Evolutionary conservation across 2,888 invertebrate species (phyloP).

Genomic region (Amorpha juglandis): DNA sequence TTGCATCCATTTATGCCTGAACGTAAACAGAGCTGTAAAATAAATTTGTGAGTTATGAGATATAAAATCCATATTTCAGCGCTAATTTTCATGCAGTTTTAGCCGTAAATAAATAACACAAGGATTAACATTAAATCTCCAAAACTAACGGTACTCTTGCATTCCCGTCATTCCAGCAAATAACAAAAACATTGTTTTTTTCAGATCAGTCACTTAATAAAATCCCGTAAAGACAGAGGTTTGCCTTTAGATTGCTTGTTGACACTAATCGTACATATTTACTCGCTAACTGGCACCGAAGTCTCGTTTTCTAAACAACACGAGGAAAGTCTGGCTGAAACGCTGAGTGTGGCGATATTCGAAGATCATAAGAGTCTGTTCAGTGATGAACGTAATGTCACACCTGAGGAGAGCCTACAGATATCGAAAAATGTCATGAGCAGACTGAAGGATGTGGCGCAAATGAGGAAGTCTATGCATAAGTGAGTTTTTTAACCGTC

Average conservation of each 20-base stretch:
- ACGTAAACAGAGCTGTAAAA: too few species aligned
- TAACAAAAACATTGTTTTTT: slow-evolving; percentile 33
- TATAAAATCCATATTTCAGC: too few species aligned
- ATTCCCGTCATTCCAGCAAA: too few species aligned
- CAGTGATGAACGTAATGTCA: slow-evolving; percentile 43
- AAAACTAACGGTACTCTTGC: too few species aligned
- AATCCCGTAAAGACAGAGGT: slow-evolving; percentile 78
- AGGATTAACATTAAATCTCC: too few species aligned
- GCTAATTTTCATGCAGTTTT: too few species aligned
- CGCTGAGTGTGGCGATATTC: slow-evolving; percentile 82
- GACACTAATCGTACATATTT: slow-evolving; percentile 84
- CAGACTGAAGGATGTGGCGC: slow-evolving; percentile 65
- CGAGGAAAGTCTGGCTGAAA: slow-evolving; percentile 74
- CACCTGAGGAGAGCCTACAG: slow-evolving; percentile 61
- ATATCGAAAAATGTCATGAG: slow-evolving; percentile 59
- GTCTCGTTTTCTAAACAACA: slow-evolving; percentile 80
- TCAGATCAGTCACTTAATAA: slow-evolving; percentile 84
- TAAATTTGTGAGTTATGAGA: too few species aligned
- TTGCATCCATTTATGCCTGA: too few species aligned
- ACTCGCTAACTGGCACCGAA: slow-evolving; percentile 85
- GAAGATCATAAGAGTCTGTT: slow-evolving; percentile 78
- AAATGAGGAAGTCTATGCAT: slow-evolving; percentile 65
- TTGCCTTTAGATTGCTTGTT: slow-evolving; percentile 84
- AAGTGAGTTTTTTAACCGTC: slow-evolving; percentile 56
- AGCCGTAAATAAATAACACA: too few species aligned